Conservation (phyloP, 2,888 invertebrate genomes). For the Eurytoma adleriae region DNA sequence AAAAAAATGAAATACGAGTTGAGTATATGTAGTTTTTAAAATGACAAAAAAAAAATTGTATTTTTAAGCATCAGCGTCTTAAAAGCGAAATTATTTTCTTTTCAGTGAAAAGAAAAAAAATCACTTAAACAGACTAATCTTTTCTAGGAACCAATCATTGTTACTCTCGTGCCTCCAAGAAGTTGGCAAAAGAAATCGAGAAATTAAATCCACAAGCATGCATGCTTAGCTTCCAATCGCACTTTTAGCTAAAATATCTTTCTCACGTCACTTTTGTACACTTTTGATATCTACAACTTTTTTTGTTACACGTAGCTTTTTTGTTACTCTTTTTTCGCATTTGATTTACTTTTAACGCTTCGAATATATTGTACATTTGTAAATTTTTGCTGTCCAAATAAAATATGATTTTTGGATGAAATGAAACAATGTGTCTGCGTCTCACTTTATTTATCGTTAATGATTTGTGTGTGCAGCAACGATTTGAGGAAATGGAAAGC, state of each 20-base stretch:
- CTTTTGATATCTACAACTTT: slow-evolving; percentile 17
- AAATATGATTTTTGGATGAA: slow-evolving; percentile 58
- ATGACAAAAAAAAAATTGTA: not conserved
- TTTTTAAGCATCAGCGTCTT: not conserved
- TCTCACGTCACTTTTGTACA: not conserved
- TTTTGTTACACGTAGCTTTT: slow-evolving; percentile 23
- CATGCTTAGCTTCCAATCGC: slow-evolving; percentile 12
- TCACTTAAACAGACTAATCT: slow-evolving; percentile 51
- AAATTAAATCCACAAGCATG: slow-evolving; percentile 60
- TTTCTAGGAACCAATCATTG: slow-evolving; percentile 72
- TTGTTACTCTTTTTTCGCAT: slow-evolving; percentile 30
- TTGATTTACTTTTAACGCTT: slow-evolving; percentile 43
- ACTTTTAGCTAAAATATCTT: not conserved
- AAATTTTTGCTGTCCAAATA: slow-evolving; percentile 62
- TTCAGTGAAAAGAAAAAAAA: slow-evolving; percentile 19
- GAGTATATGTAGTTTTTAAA: no score
- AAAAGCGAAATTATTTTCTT: slow-evolving; percentile 20
- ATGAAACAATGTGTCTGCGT: slow-evolving; percentile 52
- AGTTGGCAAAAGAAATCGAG: slow-evolving; percentile 71
- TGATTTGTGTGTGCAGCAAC: slow-evolving; percentile 71
- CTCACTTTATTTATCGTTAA: slow-evolving; percentile 61
- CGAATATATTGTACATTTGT: slow-evolving; percentile 44
- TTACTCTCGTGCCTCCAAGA: slow-evolving; percentile 71
- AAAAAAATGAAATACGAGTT: no score
- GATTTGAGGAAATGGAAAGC: slow-evolving; percentile 74